Evolutionary conservation across 2,113 vertebrate species (phyloP), one percentile per base, ranked within the genome.

Genomic region (Danionella cerebrum): DNA sequence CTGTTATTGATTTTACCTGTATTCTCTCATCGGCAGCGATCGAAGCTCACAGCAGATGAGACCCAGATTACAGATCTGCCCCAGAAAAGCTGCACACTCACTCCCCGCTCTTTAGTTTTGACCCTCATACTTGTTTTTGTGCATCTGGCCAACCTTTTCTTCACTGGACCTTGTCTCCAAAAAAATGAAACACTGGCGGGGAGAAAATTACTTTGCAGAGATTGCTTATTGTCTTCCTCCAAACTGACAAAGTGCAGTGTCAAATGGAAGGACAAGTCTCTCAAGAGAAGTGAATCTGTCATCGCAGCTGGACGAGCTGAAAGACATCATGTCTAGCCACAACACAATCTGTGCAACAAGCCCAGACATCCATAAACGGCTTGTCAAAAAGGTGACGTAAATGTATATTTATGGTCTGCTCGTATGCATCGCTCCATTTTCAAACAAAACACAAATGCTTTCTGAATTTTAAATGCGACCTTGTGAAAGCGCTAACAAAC

Each of bases 1-100:
- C 31, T 33, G 53, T 82, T 80, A 83, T 79, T 78, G 81, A 83
- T 85, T 64, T 83, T 65, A 71, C 71, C 67, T 27, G 55, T 62
- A 74, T 73, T 80, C 70, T 36, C 54, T 81, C 41, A 45, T 70
- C 74, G 78, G 68, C 77, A 76, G 70, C 74, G 64, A 83, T 82
- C 77, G 74, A 79, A 80, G 77, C 66, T 50, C 38, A 33, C 18
- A 9, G 39, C 47, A 76, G 78, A 79, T 76, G 68, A 69, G 58
- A 55, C 52, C 51, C 52, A 76, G 75, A 78, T 82, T 80, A 76
- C 72, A 67, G 39, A 48, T 33, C 62, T 78, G 67, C 57, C 71
- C 76, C 51, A 50, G 71, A 80, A 66, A 67, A 65, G 42, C 67
- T 16, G 27, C 52, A 54, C 54, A 66, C 76, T 66, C 45, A 44